A percentile compares a stretch with the other conserved stretches of the same genome.
phyloP scores from a whole-genome alignment of 2,888 invertebrate species.

The Ethmia dodecea region DNA sequence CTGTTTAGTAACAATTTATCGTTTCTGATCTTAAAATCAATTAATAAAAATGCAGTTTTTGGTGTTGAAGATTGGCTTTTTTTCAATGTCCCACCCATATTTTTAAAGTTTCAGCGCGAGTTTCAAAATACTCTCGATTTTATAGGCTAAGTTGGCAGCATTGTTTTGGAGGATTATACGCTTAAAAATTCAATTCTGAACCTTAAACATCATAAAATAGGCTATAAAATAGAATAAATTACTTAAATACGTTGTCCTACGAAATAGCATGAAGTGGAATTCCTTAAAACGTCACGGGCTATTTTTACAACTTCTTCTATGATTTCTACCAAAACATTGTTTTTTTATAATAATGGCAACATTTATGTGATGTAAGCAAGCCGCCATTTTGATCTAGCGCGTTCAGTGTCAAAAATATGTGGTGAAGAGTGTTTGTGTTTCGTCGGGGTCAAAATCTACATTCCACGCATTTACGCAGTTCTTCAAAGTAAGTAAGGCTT shows the following conservation, averaged over 20 bases:
- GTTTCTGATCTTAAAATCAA: constrained; percentile 4
- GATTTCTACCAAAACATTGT: constrained; percentile 5
- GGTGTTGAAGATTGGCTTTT: constrained; percentile 4
- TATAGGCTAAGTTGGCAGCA: constrained; percentile 4
- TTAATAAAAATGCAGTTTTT: constrained; percentile 4
- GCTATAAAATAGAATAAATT: constrained; percentile 4
- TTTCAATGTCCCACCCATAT: constrained; percentile 3
- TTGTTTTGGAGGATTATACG: constrained; percentile 4
- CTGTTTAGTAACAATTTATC: constrained; percentile 3
- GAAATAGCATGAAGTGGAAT: constrained; percentile 5
- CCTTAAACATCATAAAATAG: constrained; percentile 8
- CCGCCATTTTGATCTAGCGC: constrained; percentile 1
- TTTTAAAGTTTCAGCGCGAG: constrained; percentile 4
- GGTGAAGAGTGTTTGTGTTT: constrained; percentile 1
- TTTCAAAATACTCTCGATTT: constrained; percentile 4
- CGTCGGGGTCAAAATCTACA: constrained; percentile 5
- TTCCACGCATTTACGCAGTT: constrained; percentile 5
- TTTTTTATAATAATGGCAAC: constrained; percentile 4
- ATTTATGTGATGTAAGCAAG: constrained; percentile 3
- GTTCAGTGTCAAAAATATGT: constrained; percentile 7
- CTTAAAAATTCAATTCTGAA: constrained; percentile 2
- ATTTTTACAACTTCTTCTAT: constrained; percentile 5
- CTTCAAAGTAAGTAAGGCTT: constrained; percentile 4
- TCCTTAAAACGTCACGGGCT: constrained; percentile 4
- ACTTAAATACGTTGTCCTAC: constrained; percentile 5